Conservation (phyloP, 1,140 invertebrate genomes). For the Cephus cinctus region DNA sequence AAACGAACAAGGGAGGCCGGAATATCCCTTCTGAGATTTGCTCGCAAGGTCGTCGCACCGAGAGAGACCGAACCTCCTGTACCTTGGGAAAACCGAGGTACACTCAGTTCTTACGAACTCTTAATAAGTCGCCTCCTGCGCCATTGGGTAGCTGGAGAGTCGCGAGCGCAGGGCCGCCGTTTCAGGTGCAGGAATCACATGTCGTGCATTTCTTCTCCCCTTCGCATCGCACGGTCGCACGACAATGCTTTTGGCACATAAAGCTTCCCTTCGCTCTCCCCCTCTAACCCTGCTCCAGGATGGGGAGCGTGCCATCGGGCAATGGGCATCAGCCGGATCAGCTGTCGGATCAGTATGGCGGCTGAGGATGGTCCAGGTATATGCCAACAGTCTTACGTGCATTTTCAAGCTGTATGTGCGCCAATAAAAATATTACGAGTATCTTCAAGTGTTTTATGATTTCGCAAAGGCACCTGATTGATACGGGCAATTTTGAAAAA, state of each 20-base stretch:
- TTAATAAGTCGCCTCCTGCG: not conserved
- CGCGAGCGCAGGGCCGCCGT: not conserved
- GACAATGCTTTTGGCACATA: slow-evolving; percentile 25
- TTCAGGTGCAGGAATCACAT: slow-evolving; percentile 29
- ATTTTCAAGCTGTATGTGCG: too few relatives aligned
- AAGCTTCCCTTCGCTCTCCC: slow-evolving; percentile 19
- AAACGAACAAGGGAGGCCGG: slow-evolving; percentile 26
- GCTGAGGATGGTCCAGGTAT: too few relatives aligned
- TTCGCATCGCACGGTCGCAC: not conserved
- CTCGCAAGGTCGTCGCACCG: not conserved
- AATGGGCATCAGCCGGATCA: too few relatives aligned
- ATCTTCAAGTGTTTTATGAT: too few relatives aligned
- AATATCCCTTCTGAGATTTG: not conserved
- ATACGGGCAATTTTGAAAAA: too few relatives aligned
- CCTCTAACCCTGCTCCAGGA: slow-evolving; percentile 8
- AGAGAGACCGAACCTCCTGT: too few relatives aligned
- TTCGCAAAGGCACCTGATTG: too few relatives aligned
- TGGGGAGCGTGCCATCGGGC: slow-evolving; percentile 29
- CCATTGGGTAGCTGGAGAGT: not conserved
- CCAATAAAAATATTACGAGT: too few relatives aligned
- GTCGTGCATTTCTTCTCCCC: slow-evolving; percentile 9
- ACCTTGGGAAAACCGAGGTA: too few relatives aligned
- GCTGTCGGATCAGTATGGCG: too few relatives aligned
- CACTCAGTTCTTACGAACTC: not conserved
- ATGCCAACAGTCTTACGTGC: too few relatives aligned